These are phyloP conservation scores for Chydorus sphaericus DNA, from an alignment of 2,888 invertebrate species.

Conservation along the genomic window DNA sequence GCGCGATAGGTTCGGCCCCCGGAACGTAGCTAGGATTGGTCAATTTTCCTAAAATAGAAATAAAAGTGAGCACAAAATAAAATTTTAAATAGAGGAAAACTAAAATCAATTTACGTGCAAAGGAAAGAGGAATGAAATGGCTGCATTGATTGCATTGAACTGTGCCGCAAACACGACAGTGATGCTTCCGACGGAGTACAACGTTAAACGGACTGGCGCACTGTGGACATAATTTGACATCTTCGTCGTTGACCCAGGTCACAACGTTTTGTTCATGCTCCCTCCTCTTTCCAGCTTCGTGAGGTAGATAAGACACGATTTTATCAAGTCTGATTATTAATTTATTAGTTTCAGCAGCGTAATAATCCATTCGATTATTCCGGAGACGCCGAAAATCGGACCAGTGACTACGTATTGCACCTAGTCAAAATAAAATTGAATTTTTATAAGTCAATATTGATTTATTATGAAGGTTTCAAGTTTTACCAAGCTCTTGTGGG, in stretches of 20 bases:
- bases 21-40: slow-evolving; percentile 34
- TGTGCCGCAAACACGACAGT: slow-evolving; percentile 87
- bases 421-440: slow-evolving; percentile 21
- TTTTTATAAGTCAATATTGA: not conserved
- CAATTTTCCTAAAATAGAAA: slow-evolving; percentile 35
- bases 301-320: slow-evolving; percentile 63
- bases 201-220: slow-evolving; percentile 81
- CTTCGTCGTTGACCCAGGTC: slow-evolving; percentile 83
- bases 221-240: slow-evolving; percentile 75
- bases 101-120: slow-evolving; percentile 48
- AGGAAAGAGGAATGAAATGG: slow-evolving; percentile 57
- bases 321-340: slow-evolving; percentile 84
- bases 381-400: slow-evolving; percentile 55
- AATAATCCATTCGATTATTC: slow-evolving; percentile 61
- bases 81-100: too few relatives aligned
- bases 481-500: slow-evolving; percentile 46
- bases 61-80: slow-evolving; percentile 35
- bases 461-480: not conserved
- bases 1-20: not conserved
- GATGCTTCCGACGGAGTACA: slow-evolving; percentile 72
- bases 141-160: slow-evolving; percentile 89
- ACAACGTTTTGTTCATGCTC: slow-evolving; percentile 53
- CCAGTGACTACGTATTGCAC: slow-evolving; percentile 47
- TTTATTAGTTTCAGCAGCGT: slow-evolving; percentile 89
- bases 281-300: slow-evolving; percentile 28